Evolutionary conservation across 2,888 invertebrate genomes (phyloP), one percentile per base, ranked within the genome.

Genomic region (Acronicta alni): DNA sequence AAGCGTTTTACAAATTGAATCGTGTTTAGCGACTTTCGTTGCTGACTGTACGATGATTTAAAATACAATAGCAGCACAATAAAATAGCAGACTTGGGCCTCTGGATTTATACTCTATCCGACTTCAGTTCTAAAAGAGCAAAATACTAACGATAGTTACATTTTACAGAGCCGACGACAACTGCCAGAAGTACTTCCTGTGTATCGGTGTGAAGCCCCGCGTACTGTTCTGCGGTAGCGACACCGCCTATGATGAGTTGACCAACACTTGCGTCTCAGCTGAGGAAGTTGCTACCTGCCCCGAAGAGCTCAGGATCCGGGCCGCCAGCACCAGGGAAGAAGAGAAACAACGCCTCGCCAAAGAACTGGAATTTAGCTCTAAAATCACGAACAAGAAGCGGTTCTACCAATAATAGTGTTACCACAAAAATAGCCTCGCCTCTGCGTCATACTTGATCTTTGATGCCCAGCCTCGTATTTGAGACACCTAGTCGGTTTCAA

Each of bases 121-220:
- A 20, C 5, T 30, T 3, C 30, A 3, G 6, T 10, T 14, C 14
- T 18, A 18, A 41, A 18, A 30, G 5, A 12, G 2, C 4, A 35
- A 14, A n/a, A 20, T 7, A n/a, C 3, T 54, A 30, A 55, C 5
- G 3, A 8, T 18, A 23, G 15, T 43, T 16, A 8, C 18, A 37
- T 37, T n/a, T 85, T 84, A 14, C 90, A 95, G 96, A 51, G 95
- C 96, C 20, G 95, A 96, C 0, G 80, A 71, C 4, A 96, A 97
- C 83, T 98, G 98, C 84, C 97, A 97, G 79, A 96, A 95, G 70
- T 98, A 97, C 85, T 98, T 96, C 92, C 92, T 97, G 49, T 98
- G 98, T 84, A 94, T 97, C 9, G 95, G 96, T 44, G 95, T 95
- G 15, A 95, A 95, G 41, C 98, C 98, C 0, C 95, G 98, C 18